Percentiles rank a stretch among this genome's conserved stretches.
These are phyloP conservation scores for Cebidichthys violaceus DNA, from an alignment of 2,113 vertebrate genomes.

Conservation along the genomic window DNA sequence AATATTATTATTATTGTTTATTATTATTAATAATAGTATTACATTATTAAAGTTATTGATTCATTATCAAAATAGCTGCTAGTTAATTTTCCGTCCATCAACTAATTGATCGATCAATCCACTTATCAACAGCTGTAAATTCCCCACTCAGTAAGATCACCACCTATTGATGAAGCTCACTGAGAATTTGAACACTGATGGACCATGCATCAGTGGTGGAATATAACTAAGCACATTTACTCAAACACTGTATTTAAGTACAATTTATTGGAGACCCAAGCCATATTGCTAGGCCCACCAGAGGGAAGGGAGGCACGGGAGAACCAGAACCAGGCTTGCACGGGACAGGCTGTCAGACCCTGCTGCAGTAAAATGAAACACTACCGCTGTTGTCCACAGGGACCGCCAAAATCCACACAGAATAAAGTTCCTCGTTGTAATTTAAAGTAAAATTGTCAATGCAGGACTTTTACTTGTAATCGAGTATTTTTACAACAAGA, in stretches of 20 bases:
- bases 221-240: not conserved
- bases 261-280: not conserved
- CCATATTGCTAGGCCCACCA: not conserved
- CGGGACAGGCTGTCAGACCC: no score
- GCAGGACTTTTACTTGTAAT: not conserved
- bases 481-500: not conserved
- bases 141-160: not conserved
- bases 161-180: conserved; percentile 7
- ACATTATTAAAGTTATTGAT: not conserved
- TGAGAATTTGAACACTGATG: not conserved
- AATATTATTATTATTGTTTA: not conserved
- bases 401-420: not conserved
- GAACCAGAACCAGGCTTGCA: not conserved
- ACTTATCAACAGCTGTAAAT: not conserved
- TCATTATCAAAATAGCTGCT: not conserved
- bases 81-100: not conserved
- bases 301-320: not conserved
- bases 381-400: not conserved
- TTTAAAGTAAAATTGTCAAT: not conserved
- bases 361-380: not conserved
- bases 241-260: not conserved
- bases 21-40: not conserved
- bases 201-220: not conserved
- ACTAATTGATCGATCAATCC: not conserved
- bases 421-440: not conserved